Percentiles rank a stretch among this genome's conserved stretches.
Conservation (phyloP, 2,797 vertebrate genomes). For the Takifugu ocellatus region DNA sequence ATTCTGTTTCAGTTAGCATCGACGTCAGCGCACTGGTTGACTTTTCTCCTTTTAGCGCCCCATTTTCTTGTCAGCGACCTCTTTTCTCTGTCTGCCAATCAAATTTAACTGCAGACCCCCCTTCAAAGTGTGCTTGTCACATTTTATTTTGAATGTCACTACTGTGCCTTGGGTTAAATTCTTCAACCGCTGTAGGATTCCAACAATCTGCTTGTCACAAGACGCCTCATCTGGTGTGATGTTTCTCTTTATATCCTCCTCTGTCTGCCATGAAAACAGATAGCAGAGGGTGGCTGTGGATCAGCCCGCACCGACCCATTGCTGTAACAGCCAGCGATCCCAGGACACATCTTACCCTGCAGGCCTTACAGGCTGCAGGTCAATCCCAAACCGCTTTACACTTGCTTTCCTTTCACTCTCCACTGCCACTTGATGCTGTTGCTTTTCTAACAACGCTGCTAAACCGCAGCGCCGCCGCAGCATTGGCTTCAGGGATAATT, state of each 20-base stretch:
- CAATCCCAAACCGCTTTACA: conserved; percentile 30
- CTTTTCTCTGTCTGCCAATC: conserved; percentile 12
- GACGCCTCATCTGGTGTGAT: conserved; percentile 21
- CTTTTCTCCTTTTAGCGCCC: conserved; percentile 6
- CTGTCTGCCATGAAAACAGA: conserved; percentile 25
- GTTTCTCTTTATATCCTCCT: conserved; percentile 22
- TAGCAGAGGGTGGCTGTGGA: not conserved
- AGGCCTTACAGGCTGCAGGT: conserved; percentile 27
- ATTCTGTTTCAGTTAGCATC: conserved; percentile 7
- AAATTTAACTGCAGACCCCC: conserved; percentile 20
- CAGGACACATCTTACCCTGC: conserved; percentile 20
- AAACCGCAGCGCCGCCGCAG: conserved; percentile 38
- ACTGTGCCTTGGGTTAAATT: conserved; percentile 34
- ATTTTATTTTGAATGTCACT: conserved; percentile 39
- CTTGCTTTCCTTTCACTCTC: conserved; percentile 5
- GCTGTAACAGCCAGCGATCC: conserved; percentile 23
- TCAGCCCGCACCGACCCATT: not conserved
- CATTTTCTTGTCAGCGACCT: conserved; percentile 15
- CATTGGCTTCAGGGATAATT: conserved; percentile 61
- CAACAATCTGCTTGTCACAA: conserved; percentile 48
- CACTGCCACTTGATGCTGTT: conserved; percentile 8
- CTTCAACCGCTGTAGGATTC: conserved; percentile 17
- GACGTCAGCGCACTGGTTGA: conserved; percentile 2
- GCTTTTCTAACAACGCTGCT: conserved; percentile 50
- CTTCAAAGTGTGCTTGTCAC: conserved; percentile 32